phyloP scores from a whole-genome alignment of 2,113 vertebrate species.

The Aviceda subcristata region DNA sequence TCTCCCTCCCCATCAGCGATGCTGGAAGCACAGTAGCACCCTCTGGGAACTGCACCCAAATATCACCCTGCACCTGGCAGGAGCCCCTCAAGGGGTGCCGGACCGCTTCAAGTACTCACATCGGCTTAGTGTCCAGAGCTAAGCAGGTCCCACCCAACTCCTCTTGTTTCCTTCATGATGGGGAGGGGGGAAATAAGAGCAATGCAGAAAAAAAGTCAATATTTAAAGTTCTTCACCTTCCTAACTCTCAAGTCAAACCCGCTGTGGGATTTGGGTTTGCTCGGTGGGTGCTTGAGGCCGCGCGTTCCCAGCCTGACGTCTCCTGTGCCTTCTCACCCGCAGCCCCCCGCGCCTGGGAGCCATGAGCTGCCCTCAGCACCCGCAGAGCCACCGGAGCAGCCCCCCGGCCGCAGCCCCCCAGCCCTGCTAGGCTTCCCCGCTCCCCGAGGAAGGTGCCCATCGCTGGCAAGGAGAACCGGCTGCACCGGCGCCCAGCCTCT shows the following conservation, averaged over 20 bases:
- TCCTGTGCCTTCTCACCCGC: not conserved
- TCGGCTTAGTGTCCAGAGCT: not conserved
- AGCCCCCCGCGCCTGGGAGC: not conserved
- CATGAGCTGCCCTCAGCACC: not conserved
- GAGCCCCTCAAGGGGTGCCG: not conserved
- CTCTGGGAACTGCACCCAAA: not conserved
- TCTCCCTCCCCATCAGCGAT: not conserved
- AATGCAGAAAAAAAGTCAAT: not conserved
- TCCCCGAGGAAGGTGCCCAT: not conserved
- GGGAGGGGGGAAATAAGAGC: not conserved
- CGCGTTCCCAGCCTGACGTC: not conserved
- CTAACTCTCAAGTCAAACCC: not conserved
- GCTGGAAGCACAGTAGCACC: not conserved
- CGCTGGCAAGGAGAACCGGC: accelerated
- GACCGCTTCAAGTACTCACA: not conserved
- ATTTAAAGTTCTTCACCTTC: not conserved
- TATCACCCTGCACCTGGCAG: not conserved
- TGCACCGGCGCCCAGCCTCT: not conserved
- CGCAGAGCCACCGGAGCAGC: not conserved
- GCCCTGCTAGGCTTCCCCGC: not conserved
- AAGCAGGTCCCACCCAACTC: not conserved
- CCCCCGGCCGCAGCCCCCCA: accelerated
- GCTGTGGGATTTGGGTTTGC: not conserved
- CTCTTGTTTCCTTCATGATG: not conserved
- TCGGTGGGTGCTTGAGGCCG: accelerated